Evolutionary conservation across 64 coral and sea anemone genomes (phyloP).

Genomic region (Pocillopora damicornis): DNA sequence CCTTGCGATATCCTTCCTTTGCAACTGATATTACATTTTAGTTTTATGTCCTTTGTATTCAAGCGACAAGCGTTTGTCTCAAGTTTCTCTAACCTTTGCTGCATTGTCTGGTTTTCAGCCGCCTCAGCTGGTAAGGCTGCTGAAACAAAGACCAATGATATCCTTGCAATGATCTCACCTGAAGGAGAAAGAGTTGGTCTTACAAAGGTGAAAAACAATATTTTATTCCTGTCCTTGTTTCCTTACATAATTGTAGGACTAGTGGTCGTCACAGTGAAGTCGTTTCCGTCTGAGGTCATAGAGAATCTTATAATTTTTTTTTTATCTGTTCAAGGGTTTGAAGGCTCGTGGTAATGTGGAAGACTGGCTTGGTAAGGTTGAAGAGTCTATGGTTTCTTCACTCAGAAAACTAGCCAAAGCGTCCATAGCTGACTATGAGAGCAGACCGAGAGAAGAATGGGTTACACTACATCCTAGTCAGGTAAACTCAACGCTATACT

Average conservation of each 20-base stretch:
- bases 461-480: slow-evolving; percentile 90
- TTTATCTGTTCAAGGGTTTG: slow-evolving; percentile 46
- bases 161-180: slow-evolving; percentile 94
- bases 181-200: slow-evolving; percentile 87
- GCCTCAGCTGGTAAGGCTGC: slow-evolving; percentile 78
- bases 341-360: slow-evolving; percentile 98
- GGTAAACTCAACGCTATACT: slow-evolving; percentile 27
- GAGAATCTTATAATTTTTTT: not conserved
- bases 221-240: not conserved
- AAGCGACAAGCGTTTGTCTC: too few species aligned
- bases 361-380: slow-evolving; percentile 98
- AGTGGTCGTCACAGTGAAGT: not conserved
- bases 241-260: not conserved
- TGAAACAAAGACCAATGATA: slow-evolving; percentile 94
- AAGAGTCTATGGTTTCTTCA: slow-evolving; percentile 92
- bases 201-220: slow-evolving; percentile 52
- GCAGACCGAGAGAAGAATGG: slow-evolving; percentile 87
- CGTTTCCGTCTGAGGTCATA: not conserved
- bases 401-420: slow-evolving; percentile 78
- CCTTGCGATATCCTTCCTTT: too few species aligned
- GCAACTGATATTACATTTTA: too few species aligned
- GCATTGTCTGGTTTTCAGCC: slow-evolving; percentile 40
- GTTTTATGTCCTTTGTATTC: too few species aligned
- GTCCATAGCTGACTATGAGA: slow-evolving; percentile 89
- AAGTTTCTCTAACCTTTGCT: not conserved